Evolutionary conservation across 2,797 vertebrate genomes (phyloP).

Genomic region (Microctenopoma lineatum): DNA sequence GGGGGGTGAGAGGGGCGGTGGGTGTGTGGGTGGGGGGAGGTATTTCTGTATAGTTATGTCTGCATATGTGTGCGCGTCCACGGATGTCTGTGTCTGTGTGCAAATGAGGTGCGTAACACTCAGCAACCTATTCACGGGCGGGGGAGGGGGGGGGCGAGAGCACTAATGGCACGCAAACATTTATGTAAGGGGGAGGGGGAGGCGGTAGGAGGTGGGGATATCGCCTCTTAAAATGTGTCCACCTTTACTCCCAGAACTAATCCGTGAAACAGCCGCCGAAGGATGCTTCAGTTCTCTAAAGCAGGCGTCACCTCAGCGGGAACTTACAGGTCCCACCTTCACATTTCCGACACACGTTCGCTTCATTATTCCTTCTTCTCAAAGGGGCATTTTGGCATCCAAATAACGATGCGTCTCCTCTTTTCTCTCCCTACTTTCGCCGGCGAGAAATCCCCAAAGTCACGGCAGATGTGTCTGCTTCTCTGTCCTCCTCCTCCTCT

Average conservation of each 20-base stretch:
- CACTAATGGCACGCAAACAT: constrained; percentile 78
- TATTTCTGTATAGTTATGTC: constrained; percentile 42
- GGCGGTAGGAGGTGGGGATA: not conserved
- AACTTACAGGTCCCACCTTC: constrained; percentile 13
- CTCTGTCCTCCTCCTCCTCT: constrained; percentile 32
- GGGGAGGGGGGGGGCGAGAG: constrained; percentile 32
- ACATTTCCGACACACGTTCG: constrained; percentile 41
- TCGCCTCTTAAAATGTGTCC: constrained; percentile 39
- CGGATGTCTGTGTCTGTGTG: constrained; percentile 38
- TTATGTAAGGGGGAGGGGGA: constrained; percentile 66
- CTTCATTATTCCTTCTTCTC: constrained; percentile 8
- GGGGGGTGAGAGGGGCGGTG: constrained; percentile 12
- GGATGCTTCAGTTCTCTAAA: constrained; percentile 12
- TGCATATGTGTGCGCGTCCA: constrained; percentile 52
- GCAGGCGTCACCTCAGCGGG: constrained; percentile 19
- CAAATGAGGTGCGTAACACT: constrained; percentile 49
- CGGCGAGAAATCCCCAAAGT: constrained; percentile 53
- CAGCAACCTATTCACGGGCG: constrained; percentile 29
- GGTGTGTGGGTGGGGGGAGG: constrained; percentile 1
- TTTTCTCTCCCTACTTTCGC: constrained; percentile 8
- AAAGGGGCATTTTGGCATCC: constrained; percentile 1
- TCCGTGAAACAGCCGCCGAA: no score
- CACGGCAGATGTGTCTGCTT: constrained; percentile 48
- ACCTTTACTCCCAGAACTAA: constrained; percentile 40
- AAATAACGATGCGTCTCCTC: constrained; percentile 1